Conservation (phyloP, 2,888 invertebrate species). For the Stratiomys singularior region DNA sequence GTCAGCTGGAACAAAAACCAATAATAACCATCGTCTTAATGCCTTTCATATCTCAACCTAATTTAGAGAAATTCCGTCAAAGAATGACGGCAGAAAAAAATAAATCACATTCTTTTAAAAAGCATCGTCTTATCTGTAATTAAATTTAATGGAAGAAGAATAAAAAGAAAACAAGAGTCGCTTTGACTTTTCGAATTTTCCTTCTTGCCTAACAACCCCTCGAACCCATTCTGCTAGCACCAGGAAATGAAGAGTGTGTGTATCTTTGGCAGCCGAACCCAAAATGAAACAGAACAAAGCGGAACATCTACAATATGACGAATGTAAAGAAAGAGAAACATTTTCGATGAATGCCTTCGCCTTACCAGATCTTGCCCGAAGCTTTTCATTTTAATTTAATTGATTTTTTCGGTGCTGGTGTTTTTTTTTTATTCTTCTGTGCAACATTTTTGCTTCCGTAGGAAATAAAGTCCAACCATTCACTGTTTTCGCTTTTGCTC, state of each 20-base stretch:
- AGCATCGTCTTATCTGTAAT: conserved; percentile 41
- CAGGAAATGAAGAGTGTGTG: not conserved
- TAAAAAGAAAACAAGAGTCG: conserved; percentile 21
- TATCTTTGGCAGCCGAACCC: not conserved
- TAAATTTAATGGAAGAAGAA: conserved; percentile 44
- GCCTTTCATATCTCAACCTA: conserved; percentile 34
- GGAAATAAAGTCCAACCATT: conserved; percentile 17
- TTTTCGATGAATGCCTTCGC: conserved; percentile 26
- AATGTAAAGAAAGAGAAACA: conserved; percentile 39
- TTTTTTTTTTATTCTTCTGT: not conserved
- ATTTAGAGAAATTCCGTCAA: conserved; percentile 35
- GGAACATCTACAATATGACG: conserved; percentile 21
- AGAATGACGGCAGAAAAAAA: not conserved
- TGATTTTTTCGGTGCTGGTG: conserved; percentile 30
- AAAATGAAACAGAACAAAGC: not conserved
- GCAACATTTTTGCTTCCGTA: not conserved
- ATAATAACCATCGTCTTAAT: conserved; percentile 14
- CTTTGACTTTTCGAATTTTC: conserved; percentile 31
- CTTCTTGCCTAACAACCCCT: not conserved
- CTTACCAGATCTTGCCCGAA: conserved; percentile 35
- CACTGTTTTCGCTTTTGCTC: not conserved
- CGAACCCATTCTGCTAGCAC: not conserved
- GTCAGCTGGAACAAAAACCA: not conserved
- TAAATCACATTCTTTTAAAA: conserved; percentile 14
- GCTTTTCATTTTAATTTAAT: conserved; percentile 44